phyloP scores from a whole-genome alignment of 1,140 invertebrate genomes.

The Camponotus vicinus region DNA sequence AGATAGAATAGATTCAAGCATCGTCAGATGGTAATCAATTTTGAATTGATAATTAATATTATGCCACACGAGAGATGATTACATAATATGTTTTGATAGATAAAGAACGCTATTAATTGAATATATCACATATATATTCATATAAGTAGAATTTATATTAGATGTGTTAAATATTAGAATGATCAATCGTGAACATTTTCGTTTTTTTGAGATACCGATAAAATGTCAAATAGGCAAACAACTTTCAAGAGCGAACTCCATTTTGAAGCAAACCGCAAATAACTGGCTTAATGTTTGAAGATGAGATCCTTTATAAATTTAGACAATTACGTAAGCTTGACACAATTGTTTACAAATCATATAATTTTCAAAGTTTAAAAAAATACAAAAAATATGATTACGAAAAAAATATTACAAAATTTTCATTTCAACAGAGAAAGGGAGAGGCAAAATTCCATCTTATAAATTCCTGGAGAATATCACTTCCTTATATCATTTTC shows the following conservation, averaged over 20 bases:
- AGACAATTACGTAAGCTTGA: neutral
- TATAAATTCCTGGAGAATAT: neutral
- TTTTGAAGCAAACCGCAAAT: conserved; percentile 6
- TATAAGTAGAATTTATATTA: conserved; percentile 55
- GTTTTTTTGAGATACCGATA: neutral
- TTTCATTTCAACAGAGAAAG: neutral
- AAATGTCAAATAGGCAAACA: neutral
- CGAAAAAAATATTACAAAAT: neutral
- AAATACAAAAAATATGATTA: neutral
- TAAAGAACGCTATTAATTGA: neutral
- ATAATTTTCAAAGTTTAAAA: neutral
- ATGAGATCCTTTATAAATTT: neutral
- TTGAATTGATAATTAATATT: conserved; percentile 32
- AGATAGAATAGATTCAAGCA: neutral
- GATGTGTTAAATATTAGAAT: neutral
- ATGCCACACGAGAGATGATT: conserved; percentile 5
- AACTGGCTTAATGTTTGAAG: neutral
- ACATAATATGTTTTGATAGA: conserved; percentile 24
- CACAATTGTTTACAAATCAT: neutral
- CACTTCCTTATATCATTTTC: neutral
- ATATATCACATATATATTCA: neutral
- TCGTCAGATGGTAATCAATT: neutral
- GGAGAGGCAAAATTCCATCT: neutral
- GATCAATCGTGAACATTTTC: neutral
- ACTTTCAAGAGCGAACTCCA: neutral